phyloP scores from a whole-genome alignment of 2,888 invertebrate species.

The Diadegma fenestrale region DNA sequence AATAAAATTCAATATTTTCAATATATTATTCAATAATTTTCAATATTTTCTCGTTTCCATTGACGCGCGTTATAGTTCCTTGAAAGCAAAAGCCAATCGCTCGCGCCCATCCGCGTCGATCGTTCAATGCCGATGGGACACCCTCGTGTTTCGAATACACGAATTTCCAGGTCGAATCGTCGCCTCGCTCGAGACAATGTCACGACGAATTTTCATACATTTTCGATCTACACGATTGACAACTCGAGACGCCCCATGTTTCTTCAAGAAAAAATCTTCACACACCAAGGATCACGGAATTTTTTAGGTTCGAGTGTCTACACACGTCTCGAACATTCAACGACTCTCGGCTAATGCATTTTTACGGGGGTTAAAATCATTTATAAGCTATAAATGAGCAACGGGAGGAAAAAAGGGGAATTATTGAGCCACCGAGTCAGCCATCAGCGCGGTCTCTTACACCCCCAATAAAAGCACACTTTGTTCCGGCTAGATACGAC shows the following conservation, averaged over 20 bases:
- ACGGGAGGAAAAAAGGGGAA: slow-evolving; percentile 63
- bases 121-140: slow-evolving; percentile 64
- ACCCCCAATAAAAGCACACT: slow-evolving; percentile 83
- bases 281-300: slow-evolving; percentile 43
- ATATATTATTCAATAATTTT: too few relatives aligned
- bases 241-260: neutral
- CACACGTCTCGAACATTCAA: slow-evolving; percentile 52
- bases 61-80: slow-evolving; percentile 79
- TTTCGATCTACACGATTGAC: neutral
- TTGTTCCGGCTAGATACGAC: slow-evolving; percentile 81
- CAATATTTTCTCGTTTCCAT: slow-evolving; percentile 38
- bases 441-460: slow-evolving; percentile 74
- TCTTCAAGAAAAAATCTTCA: slow-evolving; percentile 51
- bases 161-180: neutral
- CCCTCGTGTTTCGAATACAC: neutral
- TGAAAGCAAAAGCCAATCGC: slow-evolving; percentile 76
- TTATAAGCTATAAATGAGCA: slow-evolving; percentile 84
- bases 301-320: slow-evolving; percentile 17
- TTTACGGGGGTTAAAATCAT: slow-evolving; percentile 84
- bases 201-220: too few relatives aligned
- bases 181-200: neutral
- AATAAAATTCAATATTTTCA: too few relatives aligned
- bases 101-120: slow-evolving; percentile 61
- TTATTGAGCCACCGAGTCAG: slow-evolving; percentile 78
- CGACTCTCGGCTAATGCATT: slow-evolving; percentile 81